phyloP scores from a whole-genome alignment of 2,113 vertebrate species.

The Alces alces region DNA sequence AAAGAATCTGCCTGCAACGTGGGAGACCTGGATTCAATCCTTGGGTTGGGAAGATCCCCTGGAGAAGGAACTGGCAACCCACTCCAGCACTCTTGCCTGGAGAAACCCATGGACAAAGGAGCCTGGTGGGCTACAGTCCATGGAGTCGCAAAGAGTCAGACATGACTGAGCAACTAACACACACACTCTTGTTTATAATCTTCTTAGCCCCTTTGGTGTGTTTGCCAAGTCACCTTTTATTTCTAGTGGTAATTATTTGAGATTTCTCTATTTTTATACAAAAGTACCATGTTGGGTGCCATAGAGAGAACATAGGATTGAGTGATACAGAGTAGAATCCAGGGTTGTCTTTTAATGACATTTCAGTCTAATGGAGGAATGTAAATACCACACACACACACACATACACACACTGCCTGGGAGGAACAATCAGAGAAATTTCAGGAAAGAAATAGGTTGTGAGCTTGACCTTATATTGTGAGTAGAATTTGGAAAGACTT shows the following conservation, averaged over 20 bases:
- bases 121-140: neutral
- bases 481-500: neutral
- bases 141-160: neutral
- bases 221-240: neutral
- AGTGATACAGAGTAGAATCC: neutral
- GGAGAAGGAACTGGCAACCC: neutral
- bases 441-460: neutral
- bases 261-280: neutral
- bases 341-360: neutral
- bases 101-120: neutral
- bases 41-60: neutral
- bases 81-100: neutral
- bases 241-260: neutral
- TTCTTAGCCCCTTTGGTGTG: neutral
- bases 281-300: neutral
- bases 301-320: neutral
- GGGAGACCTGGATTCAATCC: neutral
- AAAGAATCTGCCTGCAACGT: neutral
- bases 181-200: neutral
- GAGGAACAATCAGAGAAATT: neutral
- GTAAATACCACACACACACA: neutral
- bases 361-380: neutral
- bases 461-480: neutral
- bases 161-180: rapidly evolving
- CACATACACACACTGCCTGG: neutral